phyloP scores from a whole-genome alignment of 2,797 vertebrate genomes.

The Anabacerthia variegaticeps region DNA sequence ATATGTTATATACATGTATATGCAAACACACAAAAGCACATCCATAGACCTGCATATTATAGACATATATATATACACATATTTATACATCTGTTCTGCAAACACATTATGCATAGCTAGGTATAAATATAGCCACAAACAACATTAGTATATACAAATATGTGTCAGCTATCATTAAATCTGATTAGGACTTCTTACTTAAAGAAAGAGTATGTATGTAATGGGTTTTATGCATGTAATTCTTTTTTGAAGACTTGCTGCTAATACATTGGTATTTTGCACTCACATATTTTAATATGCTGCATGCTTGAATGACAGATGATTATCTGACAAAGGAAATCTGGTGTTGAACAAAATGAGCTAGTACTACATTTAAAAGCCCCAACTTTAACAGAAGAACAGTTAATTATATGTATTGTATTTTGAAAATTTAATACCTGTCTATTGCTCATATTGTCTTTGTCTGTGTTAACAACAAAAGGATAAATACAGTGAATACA shows the following conservation, averaged over 20 bases:
- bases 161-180: slow-evolving; percentile 47
- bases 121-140: slow-evolving; percentile 8
- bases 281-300: slow-evolving; percentile 62
- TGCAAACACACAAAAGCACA: neutral
- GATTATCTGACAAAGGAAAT: slow-evolving; percentile 82
- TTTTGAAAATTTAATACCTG: slow-evolving; percentile 81
- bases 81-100: neutral
- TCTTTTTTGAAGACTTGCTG: slow-evolving; percentile 47
- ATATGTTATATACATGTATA: neutral
- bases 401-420: slow-evolving; percentile 77
- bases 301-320: slow-evolving; percentile 72
- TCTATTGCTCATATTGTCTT: slow-evolving; percentile 82
- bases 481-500: slow-evolving; percentile 92
- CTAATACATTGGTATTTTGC: slow-evolving; percentile 60
- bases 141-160: slow-evolving; percentile 29
- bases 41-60: neutral
- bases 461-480: slow-evolving; percentile 90
- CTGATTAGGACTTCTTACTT: slow-evolving; percentile 62
- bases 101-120: neutral
- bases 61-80: neutral
- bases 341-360: slow-evolving; percentile 76
- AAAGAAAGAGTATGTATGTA: neutral
- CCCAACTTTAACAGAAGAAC: slow-evolving; percentile 66
- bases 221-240: slow-evolving; percentile 21
- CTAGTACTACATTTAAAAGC: slow-evolving; percentile 77